Evolutionary conservation across 2,113 vertebrate genomes (phyloP).

Genomic region (Myotis lucifugus): DNA sequence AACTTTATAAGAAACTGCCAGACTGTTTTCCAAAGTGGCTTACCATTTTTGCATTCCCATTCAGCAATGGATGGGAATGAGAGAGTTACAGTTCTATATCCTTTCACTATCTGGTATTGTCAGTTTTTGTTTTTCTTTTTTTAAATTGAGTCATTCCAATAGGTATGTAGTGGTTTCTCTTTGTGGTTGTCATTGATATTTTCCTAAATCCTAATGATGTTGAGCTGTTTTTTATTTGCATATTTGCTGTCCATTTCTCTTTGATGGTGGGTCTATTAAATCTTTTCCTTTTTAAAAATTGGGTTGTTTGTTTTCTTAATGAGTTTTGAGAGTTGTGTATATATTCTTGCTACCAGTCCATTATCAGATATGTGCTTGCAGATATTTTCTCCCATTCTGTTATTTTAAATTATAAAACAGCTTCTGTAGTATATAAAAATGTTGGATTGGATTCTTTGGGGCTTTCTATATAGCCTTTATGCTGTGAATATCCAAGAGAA

Average conservation of each 20-base stretch:
- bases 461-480: background rate
- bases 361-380: background rate
- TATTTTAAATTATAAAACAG: conserved; percentile 13
- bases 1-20: background rate
- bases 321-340: conserved; percentile 6
- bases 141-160: background rate
- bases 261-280: conserved; percentile 41
- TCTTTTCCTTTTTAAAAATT: background rate
- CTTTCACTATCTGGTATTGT: background rate
- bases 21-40: background rate
- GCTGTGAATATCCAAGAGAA: background rate
- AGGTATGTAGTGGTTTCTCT: background rate
- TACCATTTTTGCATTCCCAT: background rate
- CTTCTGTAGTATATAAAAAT: background rate
- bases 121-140: background rate
- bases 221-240: background rate
- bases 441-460: background rate
- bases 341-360: background rate
- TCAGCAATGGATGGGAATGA: background rate
- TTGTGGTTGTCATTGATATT: background rate
- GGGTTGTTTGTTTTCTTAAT: background rate
- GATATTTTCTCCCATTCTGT: background rate
- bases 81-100: background rate
- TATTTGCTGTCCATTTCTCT: background rate
- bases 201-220: background rate